Percentiles rank a stretch among this genome's conserved stretches.
These are phyloP conservation scores for Drosophila setosimentum DNA, from an alignment of 2,888 invertebrate genomes.

Conservation along the genomic window DNA sequence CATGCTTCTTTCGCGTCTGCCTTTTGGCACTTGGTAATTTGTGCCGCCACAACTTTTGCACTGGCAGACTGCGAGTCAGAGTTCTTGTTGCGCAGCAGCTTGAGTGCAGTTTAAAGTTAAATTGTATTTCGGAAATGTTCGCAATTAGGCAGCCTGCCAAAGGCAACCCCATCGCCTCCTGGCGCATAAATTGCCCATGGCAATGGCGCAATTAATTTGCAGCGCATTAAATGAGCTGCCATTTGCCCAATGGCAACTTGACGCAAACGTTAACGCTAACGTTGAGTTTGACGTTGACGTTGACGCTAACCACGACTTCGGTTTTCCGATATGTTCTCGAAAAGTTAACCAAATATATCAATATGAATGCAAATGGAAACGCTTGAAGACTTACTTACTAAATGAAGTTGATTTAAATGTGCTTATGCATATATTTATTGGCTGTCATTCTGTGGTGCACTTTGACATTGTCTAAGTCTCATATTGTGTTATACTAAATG, in stretches of 20 bases:
- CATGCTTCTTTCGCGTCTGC: slow-evolving; percentile 37
- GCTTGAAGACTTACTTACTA: not conserved
- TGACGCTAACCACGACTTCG: slow-evolving; percentile 24
- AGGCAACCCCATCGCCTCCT: slow-evolving; percentile 49
- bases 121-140: slow-evolving; percentile 81
- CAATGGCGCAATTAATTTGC: slow-evolving; percentile 77
- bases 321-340: slow-evolving; percentile 2
- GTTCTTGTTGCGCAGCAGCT: slow-evolving; percentile 51
- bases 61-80: slow-evolving; percentile 1
- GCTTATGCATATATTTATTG: not conserved
- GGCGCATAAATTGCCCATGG: slow-evolving; percentile 71
- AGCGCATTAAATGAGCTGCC: slow-evolving; percentile 77
- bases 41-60: slow-evolving; percentile 69
- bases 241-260: slow-evolving; percentile 43
- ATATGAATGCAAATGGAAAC: not conserved
- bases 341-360: slow-evolving; percentile 32
- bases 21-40: slow-evolving; percentile 73
- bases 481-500: not conserved
- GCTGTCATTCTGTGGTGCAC: not conserved
- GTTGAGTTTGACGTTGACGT: slow-evolving; percentile 10
- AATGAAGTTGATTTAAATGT: not conserved
- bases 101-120: slow-evolving; percentile 83
- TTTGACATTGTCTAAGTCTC: not conserved
- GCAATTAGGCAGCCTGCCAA: slow-evolving; percentile 82
- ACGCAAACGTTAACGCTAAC: slow-evolving; percentile 16